These are phyloP conservation scores for Tiliacea citrago DNA, from an alignment of 2,888 invertebrate species.

Conservation along the genomic window DNA sequence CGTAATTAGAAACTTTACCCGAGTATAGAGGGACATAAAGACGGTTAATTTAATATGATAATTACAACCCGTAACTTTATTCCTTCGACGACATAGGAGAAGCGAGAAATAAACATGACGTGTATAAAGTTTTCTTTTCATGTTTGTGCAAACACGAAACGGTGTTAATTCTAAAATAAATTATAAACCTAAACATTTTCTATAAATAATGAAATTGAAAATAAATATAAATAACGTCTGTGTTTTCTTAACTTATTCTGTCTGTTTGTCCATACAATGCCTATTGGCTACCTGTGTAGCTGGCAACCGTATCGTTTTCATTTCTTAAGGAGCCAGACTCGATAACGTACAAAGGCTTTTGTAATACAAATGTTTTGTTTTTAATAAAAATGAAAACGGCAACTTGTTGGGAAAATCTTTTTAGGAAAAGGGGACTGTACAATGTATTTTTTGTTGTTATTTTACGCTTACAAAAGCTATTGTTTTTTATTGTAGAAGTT, in stretches of 20 bases:
- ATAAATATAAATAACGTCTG: constrained; percentile 22
- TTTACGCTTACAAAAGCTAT: constrained; percentile 30
- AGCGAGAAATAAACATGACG: constrained; percentile 48
- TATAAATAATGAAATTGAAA: constrained; percentile 33
- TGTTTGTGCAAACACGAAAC: constrained; percentile 23
- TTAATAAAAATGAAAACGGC: constrained; percentile 46
- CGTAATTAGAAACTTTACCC: constrained; percentile 57
- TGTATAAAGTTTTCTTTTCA: constrained; percentile 45
- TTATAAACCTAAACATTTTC: constrained; percentile 21
- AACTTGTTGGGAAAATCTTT: constrained; percentile 42
- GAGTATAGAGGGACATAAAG: constrained; percentile 39
- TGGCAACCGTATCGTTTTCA: constrained; percentile 62
- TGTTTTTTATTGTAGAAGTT: constrained; percentile 37
- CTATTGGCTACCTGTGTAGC: constrained; percentile 60
- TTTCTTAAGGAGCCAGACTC: constrained; percentile 63
- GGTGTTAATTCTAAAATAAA: constrained; percentile 36
- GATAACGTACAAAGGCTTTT: constrained; percentile 58
- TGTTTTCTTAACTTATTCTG: constrained; percentile 38
- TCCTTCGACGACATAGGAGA: constrained; percentile 38
- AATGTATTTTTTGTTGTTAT: constrained; percentile 25
- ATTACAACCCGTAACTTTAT: constrained; percentile 54
- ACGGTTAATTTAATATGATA: constrained; percentile 62
- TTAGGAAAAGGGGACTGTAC: constrained; percentile 36
- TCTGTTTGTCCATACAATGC: constrained; percentile 55
- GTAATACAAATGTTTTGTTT: constrained; percentile 60